These are phyloP conservation scores for Poeciliopsis paucimaculata DNA, from an alignment of 2,797 vertebrate genomes.

Conservation along the genomic window DNA sequence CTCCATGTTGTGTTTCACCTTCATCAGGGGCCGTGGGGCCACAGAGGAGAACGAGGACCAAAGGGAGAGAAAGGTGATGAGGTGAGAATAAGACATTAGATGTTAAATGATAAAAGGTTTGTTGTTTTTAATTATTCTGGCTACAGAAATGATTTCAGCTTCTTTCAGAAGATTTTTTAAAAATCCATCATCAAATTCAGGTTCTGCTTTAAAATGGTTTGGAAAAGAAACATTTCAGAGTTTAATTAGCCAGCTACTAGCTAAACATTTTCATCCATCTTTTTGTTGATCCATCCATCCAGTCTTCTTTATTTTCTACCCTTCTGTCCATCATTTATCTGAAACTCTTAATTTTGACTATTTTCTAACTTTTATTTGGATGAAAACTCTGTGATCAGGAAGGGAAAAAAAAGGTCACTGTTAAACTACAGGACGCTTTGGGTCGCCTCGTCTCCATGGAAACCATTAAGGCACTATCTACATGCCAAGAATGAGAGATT, in stretches of 20 bases:
- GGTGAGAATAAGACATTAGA: slow-evolving; percentile 73
- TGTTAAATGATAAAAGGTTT: background rate
- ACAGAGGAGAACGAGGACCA: slow-evolving; percentile 85
- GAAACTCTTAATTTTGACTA: background rate
- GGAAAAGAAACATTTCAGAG: too few species aligned
- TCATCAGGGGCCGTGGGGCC: slow-evolving; percentile 85
- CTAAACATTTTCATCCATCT: background rate
- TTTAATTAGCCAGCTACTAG: too few species aligned
- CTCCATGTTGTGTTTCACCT: slow-evolving; percentile 8
- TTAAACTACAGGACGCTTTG: background rate
- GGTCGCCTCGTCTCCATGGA: background rate
- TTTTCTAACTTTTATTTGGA: background rate
- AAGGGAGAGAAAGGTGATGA: slow-evolving; percentile 89
- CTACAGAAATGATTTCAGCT: background rate
- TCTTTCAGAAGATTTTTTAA: background rate
- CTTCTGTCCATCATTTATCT: background rate
- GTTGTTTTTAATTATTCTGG: background rate
- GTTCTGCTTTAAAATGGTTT: too few species aligned
- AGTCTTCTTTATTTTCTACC: background rate
- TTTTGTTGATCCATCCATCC: background rate
- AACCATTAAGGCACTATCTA: background rate
- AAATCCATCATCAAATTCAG: background rate
- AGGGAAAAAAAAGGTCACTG: background rate
- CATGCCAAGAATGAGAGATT: background rate
- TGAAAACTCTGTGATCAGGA: background rate